Evolutionary conservation across 1,140 invertebrate genomes (phyloP).

Genomic region (Goniozus legneri): DNA sequence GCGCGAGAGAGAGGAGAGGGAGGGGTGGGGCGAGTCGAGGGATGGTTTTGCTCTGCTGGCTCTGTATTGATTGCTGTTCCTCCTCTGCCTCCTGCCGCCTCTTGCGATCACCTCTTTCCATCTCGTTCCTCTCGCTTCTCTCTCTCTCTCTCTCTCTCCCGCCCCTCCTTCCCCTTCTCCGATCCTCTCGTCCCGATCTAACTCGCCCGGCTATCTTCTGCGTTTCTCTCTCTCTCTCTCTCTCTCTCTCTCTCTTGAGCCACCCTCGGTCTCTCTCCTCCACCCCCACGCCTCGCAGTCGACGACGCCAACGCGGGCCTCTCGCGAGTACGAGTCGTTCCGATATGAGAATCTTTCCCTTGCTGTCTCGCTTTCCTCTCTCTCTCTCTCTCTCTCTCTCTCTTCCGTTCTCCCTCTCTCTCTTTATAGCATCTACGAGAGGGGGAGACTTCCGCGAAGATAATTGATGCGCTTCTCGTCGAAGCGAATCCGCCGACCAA

Average conservation of each 20-base stretch:
- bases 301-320: too few species aligned
- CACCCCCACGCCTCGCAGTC: too few species aligned
- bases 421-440: too few species aligned
- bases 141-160: conserved; percentile 7
- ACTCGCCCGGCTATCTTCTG: too few species aligned
- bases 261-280: conserved; percentile 7
- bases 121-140: conserved; percentile 7
- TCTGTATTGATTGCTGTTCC: conserved; percentile 46
- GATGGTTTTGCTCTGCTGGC: conserved; percentile 45
- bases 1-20: conserved; percentile 4
- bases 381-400: conserved; percentile 16
- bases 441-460: too few species aligned
- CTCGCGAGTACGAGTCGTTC: too few species aligned
- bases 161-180: background rate
- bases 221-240: background rate
- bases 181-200: background rate
- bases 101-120: conserved; percentile 26
- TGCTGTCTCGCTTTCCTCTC: too few species aligned
- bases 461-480: too few species aligned
- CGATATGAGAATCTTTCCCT: too few species aligned
- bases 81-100: conserved; percentile 26
- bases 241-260: background rate
- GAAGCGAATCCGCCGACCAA: too few species aligned
- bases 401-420: too few species aligned
- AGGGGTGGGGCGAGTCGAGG: conserved; percentile 20